These are phyloP conservation scores for Psephotus haematonotus DNA, from an alignment of 2,113 vertebrate species.

Conservation along the genomic window DNA sequence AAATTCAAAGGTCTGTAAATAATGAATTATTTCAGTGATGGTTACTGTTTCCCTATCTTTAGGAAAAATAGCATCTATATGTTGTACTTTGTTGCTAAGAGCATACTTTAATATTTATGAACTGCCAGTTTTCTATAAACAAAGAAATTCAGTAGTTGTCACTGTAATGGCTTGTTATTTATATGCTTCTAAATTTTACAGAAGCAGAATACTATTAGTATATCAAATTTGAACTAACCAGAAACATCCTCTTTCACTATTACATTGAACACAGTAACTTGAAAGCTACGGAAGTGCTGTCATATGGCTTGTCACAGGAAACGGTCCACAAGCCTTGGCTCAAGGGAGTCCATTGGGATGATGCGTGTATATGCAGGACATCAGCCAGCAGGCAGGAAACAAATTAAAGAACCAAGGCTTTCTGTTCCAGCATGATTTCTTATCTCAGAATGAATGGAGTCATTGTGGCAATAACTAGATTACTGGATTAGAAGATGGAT, in stretches of 20 bases:
- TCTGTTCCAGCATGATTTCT: neutral
- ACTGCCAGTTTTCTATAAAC: slow-evolving; percentile 26
- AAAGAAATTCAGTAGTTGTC: slow-evolving; percentile 1
- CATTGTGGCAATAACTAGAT: neutral
- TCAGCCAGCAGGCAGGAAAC: neutral
- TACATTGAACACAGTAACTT: neutral
- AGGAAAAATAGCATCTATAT: slow-evolving; percentile 45
- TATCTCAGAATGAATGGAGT: neutral
- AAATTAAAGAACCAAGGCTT: neutral
- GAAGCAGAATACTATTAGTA: neutral
- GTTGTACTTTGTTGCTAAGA: slow-evolving; percentile 47
- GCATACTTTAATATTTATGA: slow-evolving; percentile 52
- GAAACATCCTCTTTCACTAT: neutral
- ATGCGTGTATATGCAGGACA: neutral
- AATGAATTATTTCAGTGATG: slow-evolving; percentile 46
- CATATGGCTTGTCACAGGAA: neutral
- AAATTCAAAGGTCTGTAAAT: slow-evolving; percentile 61
- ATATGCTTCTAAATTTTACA: slow-evolving; percentile 21
- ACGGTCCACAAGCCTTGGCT: neutral
- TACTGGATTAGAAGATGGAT: neutral
- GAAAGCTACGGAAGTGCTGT: neutral
- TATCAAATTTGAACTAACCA: slow-evolving; percentile 10
- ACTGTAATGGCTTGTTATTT: slow-evolving; percentile 40
- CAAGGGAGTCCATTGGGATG: neutral
- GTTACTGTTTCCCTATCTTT: slow-evolving; percentile 31